Conservation (phyloP, 1,140 invertebrate genomes). For the Leptopilina boulardi region DNA sequence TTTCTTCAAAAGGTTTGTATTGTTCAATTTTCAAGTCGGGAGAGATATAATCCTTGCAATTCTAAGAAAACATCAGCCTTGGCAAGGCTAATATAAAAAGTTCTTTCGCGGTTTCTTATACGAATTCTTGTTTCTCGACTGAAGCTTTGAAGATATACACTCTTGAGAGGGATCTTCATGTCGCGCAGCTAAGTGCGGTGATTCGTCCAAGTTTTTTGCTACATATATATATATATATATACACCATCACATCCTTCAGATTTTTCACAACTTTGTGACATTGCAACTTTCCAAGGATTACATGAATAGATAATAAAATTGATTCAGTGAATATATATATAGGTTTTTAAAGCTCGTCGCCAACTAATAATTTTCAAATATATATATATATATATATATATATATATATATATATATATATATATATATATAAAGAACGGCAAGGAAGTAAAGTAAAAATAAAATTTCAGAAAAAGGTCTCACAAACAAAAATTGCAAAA, state of each 20-base stretch:
- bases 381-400: too few relatives aligned
- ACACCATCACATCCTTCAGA: neutral
- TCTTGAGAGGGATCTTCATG: constrained; percentile 39
- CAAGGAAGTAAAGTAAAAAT: too few relatives aligned
- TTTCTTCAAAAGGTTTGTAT: neutral
- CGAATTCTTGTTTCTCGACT: constrained; percentile 58
- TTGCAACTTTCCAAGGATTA: neutral
- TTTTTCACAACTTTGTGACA: constrained; percentile 7
- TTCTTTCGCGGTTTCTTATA: constrained; percentile 58
- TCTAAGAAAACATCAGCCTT: constrained; percentile 66
- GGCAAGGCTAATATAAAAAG: constrained; percentile 64
- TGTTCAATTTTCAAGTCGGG: neutral
- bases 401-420: too few relatives aligned
- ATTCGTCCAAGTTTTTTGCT: constrained; percentile 17
- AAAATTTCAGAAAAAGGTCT: too few relatives aligned
- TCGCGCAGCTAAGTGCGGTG: constrained; percentile 46
- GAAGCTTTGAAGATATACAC: constrained; percentile 35
- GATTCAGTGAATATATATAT: too few relatives aligned
- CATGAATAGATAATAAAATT: too few relatives aligned
- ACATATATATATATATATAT: too few relatives aligned
- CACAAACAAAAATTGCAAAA: too few relatives aligned
- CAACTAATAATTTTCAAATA: too few relatives aligned
- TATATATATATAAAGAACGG: too few relatives aligned
- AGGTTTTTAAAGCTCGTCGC: too few relatives aligned
- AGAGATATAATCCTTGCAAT: constrained; percentile 44